Conservation (phyloP, 2,797 vertebrate species). For the Pipistrellus nathusii region DNA sequence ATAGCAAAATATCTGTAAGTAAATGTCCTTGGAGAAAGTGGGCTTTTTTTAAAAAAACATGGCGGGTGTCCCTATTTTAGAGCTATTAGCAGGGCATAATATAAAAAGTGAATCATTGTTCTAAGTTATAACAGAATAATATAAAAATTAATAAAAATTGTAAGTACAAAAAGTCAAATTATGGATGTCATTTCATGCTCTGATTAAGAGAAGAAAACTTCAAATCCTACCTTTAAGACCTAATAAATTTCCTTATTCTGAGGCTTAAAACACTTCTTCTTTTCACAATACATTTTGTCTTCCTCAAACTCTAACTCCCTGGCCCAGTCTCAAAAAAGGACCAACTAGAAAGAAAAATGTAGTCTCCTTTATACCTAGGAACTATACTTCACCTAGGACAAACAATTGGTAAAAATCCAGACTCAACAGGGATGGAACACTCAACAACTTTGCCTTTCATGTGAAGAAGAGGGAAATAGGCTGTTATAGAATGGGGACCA, state of each 20-base stretch:
- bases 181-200: neutral
- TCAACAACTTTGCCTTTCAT: constrained; percentile 64
- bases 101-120: neutral
- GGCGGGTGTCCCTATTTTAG: neutral
- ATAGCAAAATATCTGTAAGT: constrained; percentile 27
- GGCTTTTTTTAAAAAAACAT: neutral
- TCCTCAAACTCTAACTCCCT: neutral
- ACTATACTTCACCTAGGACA: constrained; percentile 74
- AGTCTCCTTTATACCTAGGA: neutral
- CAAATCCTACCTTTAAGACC: constrained; percentile 23
- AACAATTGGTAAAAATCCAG: constrained; percentile 78
- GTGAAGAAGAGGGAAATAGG: constrained; percentile 62
- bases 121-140: neutral
- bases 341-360: constrained; percentile 27
- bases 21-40: neutral
- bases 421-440: constrained; percentile 66
- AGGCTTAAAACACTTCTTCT: constrained; percentile 4
- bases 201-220: constrained; percentile 54
- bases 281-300: neutral
- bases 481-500: constrained; percentile 65
- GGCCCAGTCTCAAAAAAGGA: neutral
- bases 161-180: neutral
- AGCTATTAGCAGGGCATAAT: neutral
- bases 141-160: constrained; percentile 5
- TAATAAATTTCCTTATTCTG: constrained; percentile 30